Conservation (phyloP, 2,797 vertebrate species). For the Rhinophrynus dorsalis region DNA sequence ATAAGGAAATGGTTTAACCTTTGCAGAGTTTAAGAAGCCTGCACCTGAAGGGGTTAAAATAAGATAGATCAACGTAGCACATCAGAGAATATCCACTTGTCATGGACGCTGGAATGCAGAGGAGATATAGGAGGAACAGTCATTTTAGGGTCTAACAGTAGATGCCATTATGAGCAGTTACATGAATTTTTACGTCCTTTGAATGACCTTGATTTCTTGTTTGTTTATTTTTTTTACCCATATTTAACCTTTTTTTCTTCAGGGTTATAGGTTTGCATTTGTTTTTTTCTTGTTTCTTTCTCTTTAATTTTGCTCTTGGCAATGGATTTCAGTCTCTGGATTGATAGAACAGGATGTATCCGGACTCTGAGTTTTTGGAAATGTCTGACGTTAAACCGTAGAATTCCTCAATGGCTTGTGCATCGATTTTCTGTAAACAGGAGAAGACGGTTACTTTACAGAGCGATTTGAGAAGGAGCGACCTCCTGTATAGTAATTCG, state of each 20-base stretch:
- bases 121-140: background rate
- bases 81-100: conserved; percentile 3
- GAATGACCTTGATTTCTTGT: conserved; percentile 56
- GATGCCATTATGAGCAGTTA: background rate
- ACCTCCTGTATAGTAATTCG: too few species aligned
- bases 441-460: too few species aligned
- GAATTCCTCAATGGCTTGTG: conserved; percentile 98
- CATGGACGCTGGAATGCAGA: background rate
- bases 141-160: background rate
- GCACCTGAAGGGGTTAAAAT: background rate
- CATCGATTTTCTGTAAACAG: conserved; percentile 90
- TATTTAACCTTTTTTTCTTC: conserved; percentile 10
- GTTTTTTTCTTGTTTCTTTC: too few species aligned
- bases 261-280: too few species aligned
- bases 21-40: background rate
- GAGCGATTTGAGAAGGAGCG: too few species aligned
- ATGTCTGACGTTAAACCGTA: conserved; percentile 97
- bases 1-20: background rate
- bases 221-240: conserved; percentile 13
- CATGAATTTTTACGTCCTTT: background rate
- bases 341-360: conserved; percentile 99
- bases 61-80: too few species aligned
- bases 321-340: conserved; percentile 88
- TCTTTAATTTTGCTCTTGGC: background rate
- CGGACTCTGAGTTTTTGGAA: conserved; percentile 99